phyloP scores from a whole-genome alignment of 2,797 vertebrate species.

The Scyliorhinus canicula region DNA sequence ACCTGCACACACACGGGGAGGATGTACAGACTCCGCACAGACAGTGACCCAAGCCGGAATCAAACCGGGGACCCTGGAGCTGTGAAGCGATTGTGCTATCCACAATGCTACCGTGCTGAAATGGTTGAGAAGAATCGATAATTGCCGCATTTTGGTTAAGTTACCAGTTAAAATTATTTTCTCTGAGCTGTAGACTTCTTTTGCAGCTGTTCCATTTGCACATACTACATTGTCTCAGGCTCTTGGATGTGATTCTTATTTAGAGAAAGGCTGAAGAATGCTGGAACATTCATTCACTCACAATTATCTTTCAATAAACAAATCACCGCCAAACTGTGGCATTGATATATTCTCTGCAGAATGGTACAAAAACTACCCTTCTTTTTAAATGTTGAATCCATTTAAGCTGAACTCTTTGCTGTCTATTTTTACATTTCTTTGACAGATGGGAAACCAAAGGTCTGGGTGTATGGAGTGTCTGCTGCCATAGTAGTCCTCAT shows the following conservation, averaged over 20 bases:
- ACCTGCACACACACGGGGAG: too few species aligned
- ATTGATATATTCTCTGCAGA: not conserved
- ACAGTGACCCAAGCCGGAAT: too few species aligned
- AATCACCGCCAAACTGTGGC: not conserved
- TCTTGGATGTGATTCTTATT: not conserved
- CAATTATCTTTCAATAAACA: too few species aligned
- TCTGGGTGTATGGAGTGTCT: slow-evolving; percentile 92
- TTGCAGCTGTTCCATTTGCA: not conserved
- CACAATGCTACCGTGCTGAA: not conserved
- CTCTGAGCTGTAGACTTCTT: not conserved
- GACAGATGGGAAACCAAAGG: slow-evolving; percentile 89
- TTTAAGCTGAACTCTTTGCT: not conserved
- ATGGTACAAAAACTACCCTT: not conserved
- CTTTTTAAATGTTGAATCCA: slow-evolving; percentile 16
- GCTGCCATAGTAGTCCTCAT: slow-evolving; percentile 82
- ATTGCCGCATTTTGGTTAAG: not conserved
- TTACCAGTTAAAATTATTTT: not conserved
- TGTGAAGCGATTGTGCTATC: too few species aligned
- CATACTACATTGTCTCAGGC: not conserved
- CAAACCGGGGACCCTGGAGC: too few species aligned
- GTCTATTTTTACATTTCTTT: slow-evolving; percentile 49
- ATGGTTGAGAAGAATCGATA: too few species aligned
- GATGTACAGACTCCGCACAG: too few species aligned
- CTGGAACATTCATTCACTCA: not conserved
- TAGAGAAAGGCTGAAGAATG: not conserved